These are phyloP conservation scores for Caranx melampygus DNA, from an alignment of 2,113 vertebrate genomes.

Conservation along the genomic window DNA sequence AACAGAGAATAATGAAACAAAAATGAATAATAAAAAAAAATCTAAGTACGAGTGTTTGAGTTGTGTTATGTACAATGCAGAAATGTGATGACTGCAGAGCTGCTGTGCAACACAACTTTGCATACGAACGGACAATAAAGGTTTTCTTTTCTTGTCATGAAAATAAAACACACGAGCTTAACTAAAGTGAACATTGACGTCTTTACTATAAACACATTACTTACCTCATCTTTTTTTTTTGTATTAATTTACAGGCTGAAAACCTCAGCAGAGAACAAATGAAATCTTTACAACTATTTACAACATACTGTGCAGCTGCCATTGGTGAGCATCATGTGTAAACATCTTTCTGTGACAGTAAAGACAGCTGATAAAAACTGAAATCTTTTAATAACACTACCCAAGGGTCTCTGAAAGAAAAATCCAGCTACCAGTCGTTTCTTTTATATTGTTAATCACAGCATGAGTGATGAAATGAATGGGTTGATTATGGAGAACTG, in stretches of 20 bases:
- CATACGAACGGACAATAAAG: too few species aligned
- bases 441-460: slow-evolving; percentile 14
- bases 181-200: background rate
- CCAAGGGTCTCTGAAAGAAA: background rate
- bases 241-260: background rate
- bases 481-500: background rate
- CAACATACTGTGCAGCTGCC: background rate
- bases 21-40: too few species aligned
- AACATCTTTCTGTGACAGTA: slow-evolving; percentile 11
- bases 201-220: background rate
- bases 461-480: slow-evolving; percentile 18
- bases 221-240: background rate
- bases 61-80: too few species aligned
- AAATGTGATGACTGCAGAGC: too few species aligned
- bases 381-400: slow-evolving; percentile 1
- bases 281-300: background rate
- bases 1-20: background rate
- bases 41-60: too few species aligned
- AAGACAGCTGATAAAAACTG: background rate
- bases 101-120: too few species aligned
- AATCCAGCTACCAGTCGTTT: slow-evolving; percentile 19
- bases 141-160: too few species aligned
- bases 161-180: background rate
- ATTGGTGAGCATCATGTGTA: background rate
- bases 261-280: background rate